A percentile compares a stretch with the other conserved stretches of the same genome.
Evolutionary conservation across 2,797 vertebrate genomes (phyloP).

Genomic region (Muraenolepis orangiensis): DNA sequence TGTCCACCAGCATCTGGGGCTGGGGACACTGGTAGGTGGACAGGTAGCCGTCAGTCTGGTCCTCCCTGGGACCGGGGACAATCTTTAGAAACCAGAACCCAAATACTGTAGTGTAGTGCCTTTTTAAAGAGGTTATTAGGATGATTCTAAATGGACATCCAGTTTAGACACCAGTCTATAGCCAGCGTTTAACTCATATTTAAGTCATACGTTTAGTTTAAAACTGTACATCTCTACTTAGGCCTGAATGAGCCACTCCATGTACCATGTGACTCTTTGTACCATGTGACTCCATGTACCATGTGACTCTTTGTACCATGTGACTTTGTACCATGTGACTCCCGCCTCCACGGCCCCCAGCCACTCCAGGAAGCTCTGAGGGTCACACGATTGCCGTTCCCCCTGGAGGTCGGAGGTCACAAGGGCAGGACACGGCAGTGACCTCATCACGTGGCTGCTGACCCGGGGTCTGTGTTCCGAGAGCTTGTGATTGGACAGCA

Average conservation of each 20-base stretch:
- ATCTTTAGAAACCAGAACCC: neutral
- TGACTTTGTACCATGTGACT: constrained; percentile 77
- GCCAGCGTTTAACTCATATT: no score
- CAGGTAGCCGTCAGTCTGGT: constrained; percentile 69
- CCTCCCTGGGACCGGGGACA: neutral
- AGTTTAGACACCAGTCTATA: no score
- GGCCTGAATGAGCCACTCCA: neutral
- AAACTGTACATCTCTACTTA: neutral
- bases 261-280: constrained; percentile 76
- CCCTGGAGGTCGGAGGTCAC: constrained; percentile 59
- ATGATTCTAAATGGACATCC: neutral
- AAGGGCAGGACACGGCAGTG: constrained; percentile 74
- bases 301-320: no score
- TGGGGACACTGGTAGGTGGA: constrained; percentile 83
- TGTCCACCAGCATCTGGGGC: constrained; percentile 58
- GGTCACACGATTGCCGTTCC: constrained; percentile 61
- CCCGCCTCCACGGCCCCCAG: constrained; percentile 78
- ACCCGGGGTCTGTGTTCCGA: constrained; percentile 73
- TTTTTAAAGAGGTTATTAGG: neutral
- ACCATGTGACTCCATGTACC: constrained; percentile 81
- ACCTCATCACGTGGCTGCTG: constrained; percentile 48
- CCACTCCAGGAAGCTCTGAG: constrained; percentile 84
- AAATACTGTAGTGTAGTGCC: neutral
- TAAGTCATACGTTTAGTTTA: no score
- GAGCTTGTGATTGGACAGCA: constrained; percentile 78